Base-by-base conservation (phyloP, 2,888 invertebrate genomes). In the Cataglyphis altisquamis region DNA sequence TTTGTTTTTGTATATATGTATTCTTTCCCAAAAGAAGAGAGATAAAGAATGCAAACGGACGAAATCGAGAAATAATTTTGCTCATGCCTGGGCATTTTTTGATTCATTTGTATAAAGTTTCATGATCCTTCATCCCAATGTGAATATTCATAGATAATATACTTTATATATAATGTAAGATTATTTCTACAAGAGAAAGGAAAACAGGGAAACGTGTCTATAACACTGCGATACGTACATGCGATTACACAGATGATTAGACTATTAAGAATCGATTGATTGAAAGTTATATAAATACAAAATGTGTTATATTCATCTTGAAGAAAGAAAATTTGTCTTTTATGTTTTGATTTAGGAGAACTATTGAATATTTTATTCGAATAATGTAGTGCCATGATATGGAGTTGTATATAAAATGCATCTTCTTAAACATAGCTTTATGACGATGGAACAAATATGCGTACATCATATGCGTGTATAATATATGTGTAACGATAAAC, bases 351-450 rank as follows among this genome's bases (percentile, higher is more conserved):
- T 87, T 86, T 72, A 32, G 63, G 81, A 84, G 80, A 77, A 67
- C 83, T 82, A 87, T 88, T 41, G 86, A 88, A 84, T 52, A 52
- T 87, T 89, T 90, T 84, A 67, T 87, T 88, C 85, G 89, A 91
- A 87, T 87, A 91, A 88, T 73, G 87, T 87, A 90, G 93, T 93
- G 93, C 93, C 93, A 93, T 93, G 86, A 90, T 88, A 85, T 80
- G 89, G 85, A 87, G 80, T 84, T 90, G 88, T 90, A 91, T 52
- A 89, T 89, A 91, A 66, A 64, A 78, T 55, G 39, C 52, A 60
- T 84, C 66, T 83, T 84, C 52, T 72, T 66, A 82, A 82, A 75
- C 32, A 55, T 63, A 70, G 63, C 25, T 81, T 73, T 66, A 73
- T n/a, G 55, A 57, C 55, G 62, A 64, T 25, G 68, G 62, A 84